Conservation (phyloP, 1,140 invertebrate species). For the Musca vetustissima region DNA sequence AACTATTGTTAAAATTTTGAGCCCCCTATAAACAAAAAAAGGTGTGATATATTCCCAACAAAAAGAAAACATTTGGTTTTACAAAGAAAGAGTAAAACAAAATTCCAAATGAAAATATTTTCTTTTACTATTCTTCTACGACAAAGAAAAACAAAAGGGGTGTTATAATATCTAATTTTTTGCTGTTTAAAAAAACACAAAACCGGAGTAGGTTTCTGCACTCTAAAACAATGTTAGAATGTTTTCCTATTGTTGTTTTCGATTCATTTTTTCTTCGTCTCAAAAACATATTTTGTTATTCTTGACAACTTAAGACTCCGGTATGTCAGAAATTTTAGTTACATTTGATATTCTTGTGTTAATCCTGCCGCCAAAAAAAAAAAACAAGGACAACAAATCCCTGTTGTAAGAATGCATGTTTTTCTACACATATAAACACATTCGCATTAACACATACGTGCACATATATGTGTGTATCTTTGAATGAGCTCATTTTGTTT, state of each 20-base stretch:
- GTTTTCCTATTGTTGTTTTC: no score
- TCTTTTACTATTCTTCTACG: background rate
- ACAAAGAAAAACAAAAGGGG: background rate
- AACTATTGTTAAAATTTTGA: no score
- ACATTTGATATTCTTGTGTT: slow-evolving; percentile 5
- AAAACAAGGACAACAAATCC: background rate
- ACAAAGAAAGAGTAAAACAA: background rate
- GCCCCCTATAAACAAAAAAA: background rate
- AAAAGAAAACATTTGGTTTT: background rate
- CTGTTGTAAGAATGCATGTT: background rate
- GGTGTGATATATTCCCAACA: slow-evolving; percentile 1
- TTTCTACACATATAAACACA: background rate
- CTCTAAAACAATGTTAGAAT: background rate
- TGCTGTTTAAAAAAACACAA: background rate
- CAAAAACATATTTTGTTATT: background rate
- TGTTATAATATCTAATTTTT: slow-evolving; percentile 13
- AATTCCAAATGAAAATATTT: background rate
- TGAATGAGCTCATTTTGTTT: background rate
- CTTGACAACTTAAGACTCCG: slow-evolving; percentile 12
- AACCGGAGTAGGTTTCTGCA: background rate
- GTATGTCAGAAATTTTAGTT: background rate
- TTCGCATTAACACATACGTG: no score
- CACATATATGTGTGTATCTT: no score
- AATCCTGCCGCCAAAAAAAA: slow-evolving; percentile 12
- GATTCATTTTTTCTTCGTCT: background rate